Evolutionary conservation across 2,888 invertebrate genomes (phyloP), one percentile per base, ranked within the genome.

Genomic region (Stegophylla sp.): DNA sequence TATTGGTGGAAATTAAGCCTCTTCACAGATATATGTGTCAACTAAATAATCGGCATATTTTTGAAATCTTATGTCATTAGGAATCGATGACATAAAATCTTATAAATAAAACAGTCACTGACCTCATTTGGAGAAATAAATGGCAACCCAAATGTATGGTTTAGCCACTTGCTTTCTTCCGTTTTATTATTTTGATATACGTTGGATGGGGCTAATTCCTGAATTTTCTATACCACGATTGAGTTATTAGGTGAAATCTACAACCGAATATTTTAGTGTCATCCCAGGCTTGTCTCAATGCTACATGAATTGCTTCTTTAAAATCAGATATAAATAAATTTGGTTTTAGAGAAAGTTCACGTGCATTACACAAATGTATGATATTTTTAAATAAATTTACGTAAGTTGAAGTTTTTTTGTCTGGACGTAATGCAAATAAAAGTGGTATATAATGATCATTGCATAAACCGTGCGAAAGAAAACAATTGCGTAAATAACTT

Each of bases 121-220:
- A 61, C 59, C 26, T 28, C 15, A 61, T 61, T 61, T 15, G 28
- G 3, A 61, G 59, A 61, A 15, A 61, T 3, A 61, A 61, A 61
- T 61, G 59, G 15, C 28, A 28, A 61, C 59, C 59, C 26, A 61
- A 61, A 61, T 28, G 59, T 26, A 61, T 61, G 26, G 23, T 23
- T 26, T 59, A 59, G 23, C 59, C 23, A 59, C 59, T 59, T 59
- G 13, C 59, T 59, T 59, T 61, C 17, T 61, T 61, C 28, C 17
- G 61, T 61, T 61, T 28, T 28, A 61, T 61, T 61, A 61, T 61
- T 61, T 61, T 61, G 28, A 17, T 61, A 61, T 61, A 61, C 17
- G 2, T 34, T 61, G 15, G 61, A 61, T 61, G 28, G 17, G 61
- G 28, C 61, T 59, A 45, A 45, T 7, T 45, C 45, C 45, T 45